Conservation (phyloP, 2,113 vertebrate species). For the Lontra canadensis region DNA sequence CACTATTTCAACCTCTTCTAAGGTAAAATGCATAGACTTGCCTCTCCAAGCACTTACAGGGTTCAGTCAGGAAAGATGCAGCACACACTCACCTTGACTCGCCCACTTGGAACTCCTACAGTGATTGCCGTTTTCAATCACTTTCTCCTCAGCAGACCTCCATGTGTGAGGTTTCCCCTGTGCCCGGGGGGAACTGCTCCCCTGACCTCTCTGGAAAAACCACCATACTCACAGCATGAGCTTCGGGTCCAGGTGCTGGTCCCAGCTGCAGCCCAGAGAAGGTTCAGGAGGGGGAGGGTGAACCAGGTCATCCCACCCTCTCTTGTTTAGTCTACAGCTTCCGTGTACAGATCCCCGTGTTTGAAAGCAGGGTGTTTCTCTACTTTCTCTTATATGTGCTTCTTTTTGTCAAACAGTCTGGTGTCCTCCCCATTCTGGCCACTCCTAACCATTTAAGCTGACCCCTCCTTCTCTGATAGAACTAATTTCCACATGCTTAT, state of each 20-base stretch:
- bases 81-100: too few species aligned
- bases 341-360: background rate
- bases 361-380: background rate
- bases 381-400: background rate
- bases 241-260: background rate
- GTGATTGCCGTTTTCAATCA: background rate
- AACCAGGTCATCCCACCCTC: conserved; percentile 16
- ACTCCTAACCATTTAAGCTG: background rate
- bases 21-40: background rate
- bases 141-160: background rate
- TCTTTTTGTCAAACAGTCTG: background rate
- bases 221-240: conserved; percentile 68
- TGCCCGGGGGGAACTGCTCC: too few species aligned
- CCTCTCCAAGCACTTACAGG: background rate
- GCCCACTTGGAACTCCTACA: too few species aligned
- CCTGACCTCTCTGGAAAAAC: background rate
- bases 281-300: background rate
- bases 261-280: conserved; percentile 38
- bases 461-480: background rate
- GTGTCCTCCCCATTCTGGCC: background rate
- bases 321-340: background rate
- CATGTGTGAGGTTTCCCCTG: background rate
- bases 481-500: background rate
- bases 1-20: background rate
- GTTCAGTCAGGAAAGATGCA: background rate